Evolutionary conservation across 2,888 invertebrate genomes (phyloP), one percentile per base, ranked within the genome.

Genomic region (Heliconius hortense): DNA sequence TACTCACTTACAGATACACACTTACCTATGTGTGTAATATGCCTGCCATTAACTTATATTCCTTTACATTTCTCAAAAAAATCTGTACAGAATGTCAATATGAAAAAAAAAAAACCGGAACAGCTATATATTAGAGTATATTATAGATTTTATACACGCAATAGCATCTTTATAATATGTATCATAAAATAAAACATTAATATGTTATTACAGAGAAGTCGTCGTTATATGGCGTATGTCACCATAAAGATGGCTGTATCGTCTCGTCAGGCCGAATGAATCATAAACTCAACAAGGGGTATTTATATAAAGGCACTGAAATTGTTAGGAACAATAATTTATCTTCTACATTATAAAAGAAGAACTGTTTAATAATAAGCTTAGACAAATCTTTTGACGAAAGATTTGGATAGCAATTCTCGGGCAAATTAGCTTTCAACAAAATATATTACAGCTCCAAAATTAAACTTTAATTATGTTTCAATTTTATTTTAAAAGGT

Each of bases 111-210:
- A 21, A 21, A 21, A 53, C 53, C 1, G 8, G 1, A n/a, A 56
- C n/a, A 13, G 7, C 7, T 11, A 69, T 13, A n/a, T n/a, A n/a
- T n/a, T n/a, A 18, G 2, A 48, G 31, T 28, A 31, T n/a, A 28
- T 13, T 56, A 18, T 4, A 67, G 21, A 48, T 48, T 43, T 8
- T 18, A 26, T 43, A 48, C 18, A 7, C n/a, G 1, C 21, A 15
- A 70, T 70, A 59, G 13, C 26, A 59, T 39, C 21, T 59, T 10
- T 59, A 59, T 39, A 48, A 18, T 48, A 39, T 39, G 24, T n/a
- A 35, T 35, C 56, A 35, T 70, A 70, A 70, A 70, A 60, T 43
- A 71, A 8, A 39, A 60, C 15, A 26, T 70, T 53, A 68, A 69
- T 69, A 56, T 53, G 56, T n/a, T 24, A 71, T 71, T 39, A 60